A percentile compares a stretch with the other conserved stretches of the same genome.
Evolutionary conservation across 2,888 invertebrate species (phyloP).

Genomic region (Drepana falcataria): DNA sequence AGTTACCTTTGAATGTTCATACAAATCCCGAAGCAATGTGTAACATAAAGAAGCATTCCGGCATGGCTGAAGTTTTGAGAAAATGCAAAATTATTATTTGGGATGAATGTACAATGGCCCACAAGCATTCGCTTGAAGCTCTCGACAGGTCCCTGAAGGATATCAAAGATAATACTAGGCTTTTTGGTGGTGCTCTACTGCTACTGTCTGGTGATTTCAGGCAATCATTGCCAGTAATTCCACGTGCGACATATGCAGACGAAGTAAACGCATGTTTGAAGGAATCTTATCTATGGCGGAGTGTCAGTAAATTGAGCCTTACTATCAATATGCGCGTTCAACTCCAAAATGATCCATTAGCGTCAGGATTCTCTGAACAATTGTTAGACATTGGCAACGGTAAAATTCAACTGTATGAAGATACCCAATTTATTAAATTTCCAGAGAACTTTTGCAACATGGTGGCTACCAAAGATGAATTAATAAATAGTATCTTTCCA

Average conservation of each 20-base stretch:
- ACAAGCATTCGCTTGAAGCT: constrained; percentile 22
- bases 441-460: constrained; percentile 18
- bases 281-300: constrained; percentile 22
- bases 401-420: constrained; percentile 15
- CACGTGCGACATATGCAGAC: constrained; percentile 17
- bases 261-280: constrained; percentile 23
- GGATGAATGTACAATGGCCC: constrained; percentile 19
- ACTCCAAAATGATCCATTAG: constrained; percentile 12
- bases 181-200: constrained; percentile 15
- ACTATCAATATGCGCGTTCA: constrained; percentile 11
- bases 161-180: constrained; percentile 9
- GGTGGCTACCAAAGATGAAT: constrained; percentile 3
- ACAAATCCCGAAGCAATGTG: constrained; percentile 13
- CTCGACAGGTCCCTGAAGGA: constrained; percentile 16
- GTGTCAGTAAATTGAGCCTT: constrained; percentile 9
- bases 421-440: constrained; percentile 17
- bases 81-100: constrained; percentile 14
- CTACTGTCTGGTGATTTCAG: constrained; percentile 18
- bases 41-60: constrained; percentile 14
- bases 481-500: constrained; percentile 10
- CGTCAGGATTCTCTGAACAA: constrained; percentile 13
- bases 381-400: constrained; percentile 19
- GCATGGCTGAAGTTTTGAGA: constrained; percentile 11
- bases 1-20: constrained; percentile 12
- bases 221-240: constrained; percentile 14